Conservation (phyloP, 2,888 invertebrate species). For the Chrysopilus asiliformis region DNA sequence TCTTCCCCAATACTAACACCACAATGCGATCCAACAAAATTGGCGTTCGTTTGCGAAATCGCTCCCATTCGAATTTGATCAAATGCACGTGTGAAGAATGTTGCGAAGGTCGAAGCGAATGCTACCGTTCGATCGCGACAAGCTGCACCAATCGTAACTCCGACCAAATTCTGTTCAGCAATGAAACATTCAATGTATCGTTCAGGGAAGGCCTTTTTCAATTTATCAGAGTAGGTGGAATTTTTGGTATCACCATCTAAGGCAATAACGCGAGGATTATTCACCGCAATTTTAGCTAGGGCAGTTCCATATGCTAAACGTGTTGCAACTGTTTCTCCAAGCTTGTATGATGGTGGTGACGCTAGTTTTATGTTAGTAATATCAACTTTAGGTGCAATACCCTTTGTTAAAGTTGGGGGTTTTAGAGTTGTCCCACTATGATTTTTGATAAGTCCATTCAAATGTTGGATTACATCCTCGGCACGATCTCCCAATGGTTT, state of each 20-base stretch:
- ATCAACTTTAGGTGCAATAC: conserved; percentile 59
- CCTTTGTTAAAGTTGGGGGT: conserved; percentile 48
- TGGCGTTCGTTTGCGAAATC: conserved; percentile 94
- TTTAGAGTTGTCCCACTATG: conserved; percentile 46
- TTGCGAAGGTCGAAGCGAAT: conserved; percentile 95
- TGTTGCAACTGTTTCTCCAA: conserved; percentile 70
- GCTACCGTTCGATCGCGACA: conserved; percentile 86
- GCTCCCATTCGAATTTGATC: conserved; percentile 99
- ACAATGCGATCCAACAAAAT: conserved; percentile 93
- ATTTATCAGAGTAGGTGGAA: conserved; percentile 91
- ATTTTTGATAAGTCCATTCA: conserved; percentile 54
- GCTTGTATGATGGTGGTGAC: conserved; percentile 69
- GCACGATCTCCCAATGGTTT: conserved; percentile 83
- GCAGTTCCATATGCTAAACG: conserved; percentile 90
- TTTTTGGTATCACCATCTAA: conserved; percentile 98
- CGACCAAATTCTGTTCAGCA: conserved; percentile 96
- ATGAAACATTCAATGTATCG: conserved; percentile 95
- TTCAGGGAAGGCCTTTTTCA: conserved; percentile 57
- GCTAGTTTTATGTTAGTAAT: conserved; percentile 59
- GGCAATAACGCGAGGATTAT: conserved; percentile 72
- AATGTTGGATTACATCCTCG: conserved; percentile 51
- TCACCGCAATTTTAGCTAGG: conserved; percentile 70
- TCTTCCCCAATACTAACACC: conserved; percentile 98
- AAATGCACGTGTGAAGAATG: conserved; percentile 91
- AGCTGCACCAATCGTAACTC: conserved; percentile 88